Evolutionary conservation across 2,113 vertebrate species (phyloP).

Genomic region (Pitta sordida): DNA sequence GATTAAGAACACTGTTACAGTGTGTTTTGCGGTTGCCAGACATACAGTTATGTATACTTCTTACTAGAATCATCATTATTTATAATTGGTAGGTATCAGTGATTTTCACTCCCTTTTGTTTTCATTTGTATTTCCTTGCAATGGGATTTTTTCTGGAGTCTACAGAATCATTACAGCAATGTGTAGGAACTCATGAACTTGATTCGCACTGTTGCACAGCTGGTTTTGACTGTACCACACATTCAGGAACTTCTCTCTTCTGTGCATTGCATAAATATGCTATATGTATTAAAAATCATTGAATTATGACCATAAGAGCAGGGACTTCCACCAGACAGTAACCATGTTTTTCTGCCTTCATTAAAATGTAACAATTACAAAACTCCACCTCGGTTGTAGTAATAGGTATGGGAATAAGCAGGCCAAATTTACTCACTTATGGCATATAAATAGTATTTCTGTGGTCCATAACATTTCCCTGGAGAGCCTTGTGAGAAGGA

Average conservation of each 20-base stretch:
- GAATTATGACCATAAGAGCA: neutral
- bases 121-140: neutral
- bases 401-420: neutral
- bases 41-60: slow-evolving; percentile 60
- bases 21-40: slow-evolving; percentile 46
- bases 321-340: neutral
- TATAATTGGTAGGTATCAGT: neutral
- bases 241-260: neutral
- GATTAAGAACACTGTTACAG: slow-evolving; percentile 60
- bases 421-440: neutral
- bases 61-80: slow-evolving; percentile 54
- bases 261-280: neutral
- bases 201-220: neutral
- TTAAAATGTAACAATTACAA: neutral
- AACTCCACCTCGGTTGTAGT: neutral
- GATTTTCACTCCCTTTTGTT: neutral
- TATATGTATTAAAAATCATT: neutral
- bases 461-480: neutral
- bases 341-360: neutral
- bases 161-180: neutral
- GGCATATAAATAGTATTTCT: neutral
- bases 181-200: neutral
- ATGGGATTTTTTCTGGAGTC: neutral
- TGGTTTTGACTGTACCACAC: neutral
- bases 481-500: neutral